Conservation (phyloP, 2,888 invertebrate species). For the Caenorhabditis plicata region DNA sequence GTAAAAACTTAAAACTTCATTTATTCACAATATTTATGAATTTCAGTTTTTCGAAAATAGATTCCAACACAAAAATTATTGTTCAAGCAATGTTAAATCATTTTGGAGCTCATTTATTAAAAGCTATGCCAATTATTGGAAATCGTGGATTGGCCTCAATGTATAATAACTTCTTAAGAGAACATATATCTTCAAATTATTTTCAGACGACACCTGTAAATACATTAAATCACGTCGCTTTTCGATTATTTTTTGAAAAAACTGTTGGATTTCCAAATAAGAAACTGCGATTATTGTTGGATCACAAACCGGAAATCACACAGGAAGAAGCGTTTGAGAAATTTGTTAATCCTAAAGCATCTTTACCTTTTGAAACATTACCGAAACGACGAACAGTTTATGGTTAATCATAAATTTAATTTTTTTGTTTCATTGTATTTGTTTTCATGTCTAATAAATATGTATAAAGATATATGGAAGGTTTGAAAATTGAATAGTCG, state of each 20-base stretch:
- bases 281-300: conserved; percentile 49
- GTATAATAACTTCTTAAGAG: neutral
- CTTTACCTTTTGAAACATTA: conserved; percentile 1
- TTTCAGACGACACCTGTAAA: conserved; percentile 28
- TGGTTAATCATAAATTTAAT: conserved; percentile 10
- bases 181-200: conserved; percentile 5
- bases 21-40: neutral
- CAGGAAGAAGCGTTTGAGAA: conserved; percentile 29
- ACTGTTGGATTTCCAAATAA: conserved; percentile 58
- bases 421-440: conserved; percentile 2
- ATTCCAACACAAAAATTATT: conserved; percentile 12
- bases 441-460: too few species aligned
- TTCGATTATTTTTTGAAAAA: conserved; percentile 56
- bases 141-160: conserved; percentile 14
- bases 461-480: too few species aligned
- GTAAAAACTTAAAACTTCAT: conserved; percentile 11
- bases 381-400: conserved; percentile 15
- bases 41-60: conserved; percentile 38
- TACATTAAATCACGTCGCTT: conserved; percentile 32
- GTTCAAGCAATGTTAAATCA: neutral
- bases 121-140: conserved; percentile 23
- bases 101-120: conserved; percentile 19
- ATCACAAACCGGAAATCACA: conserved; percentile 32
- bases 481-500: neutral
- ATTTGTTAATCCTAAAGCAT: conserved; percentile 20